Evolutionary conservation across 2,797 vertebrate genomes (phyloP), one percentile per base, ranked within the genome.

Genomic region (Hippoglossus hippoglossus): DNA sequence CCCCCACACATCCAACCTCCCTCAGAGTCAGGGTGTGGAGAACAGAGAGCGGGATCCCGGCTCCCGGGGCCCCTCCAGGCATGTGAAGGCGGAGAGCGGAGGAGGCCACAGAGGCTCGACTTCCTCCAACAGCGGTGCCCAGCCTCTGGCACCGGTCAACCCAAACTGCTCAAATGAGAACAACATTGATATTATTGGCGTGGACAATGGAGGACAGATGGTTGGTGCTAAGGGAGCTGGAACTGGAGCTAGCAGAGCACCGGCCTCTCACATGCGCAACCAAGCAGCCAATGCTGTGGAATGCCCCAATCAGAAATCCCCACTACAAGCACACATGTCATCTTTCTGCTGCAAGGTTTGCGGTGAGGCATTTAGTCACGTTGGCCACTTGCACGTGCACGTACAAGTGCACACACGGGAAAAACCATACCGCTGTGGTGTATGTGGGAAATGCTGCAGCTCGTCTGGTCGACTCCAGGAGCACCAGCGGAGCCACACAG

Each of bases 381-480:
- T 87, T 0, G 93, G 93, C 25, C 93, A 94, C 77, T 69, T 94
- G 36, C 93, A 94, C 3, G 93, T 94, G 28, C 93, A 94, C 1
- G 93, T 93, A 3, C 93, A 93, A 51, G 92, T 93, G 77, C 93
- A 94, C 85, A 94, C 92, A 0, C 87, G 93, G 52, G 93, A 94
- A 69, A 93, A 94, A 77, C 93, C 93, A 0, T 94, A 93, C 73
- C 91, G 92, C 73, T 94, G 93, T 21, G 91, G 92, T 11, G 92
- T 93, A 3, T 94, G 93, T 0, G 92, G 92, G 26, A 94, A 94
- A 73, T 93, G 93, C 83, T 94, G 93, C 86, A 93, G 92, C 86
- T 93, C 93, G 4, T 92, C 92, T 0, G 93, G 93, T 11, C 78
- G 93, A 65, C 90, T 94, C 1, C 93, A 93, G 82, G 93, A 94